Evolutionary conservation across 23 tunicate species (phyloP), one percentile per base, ranked within the genome.

Genomic region (Styela plicata): DNA sequence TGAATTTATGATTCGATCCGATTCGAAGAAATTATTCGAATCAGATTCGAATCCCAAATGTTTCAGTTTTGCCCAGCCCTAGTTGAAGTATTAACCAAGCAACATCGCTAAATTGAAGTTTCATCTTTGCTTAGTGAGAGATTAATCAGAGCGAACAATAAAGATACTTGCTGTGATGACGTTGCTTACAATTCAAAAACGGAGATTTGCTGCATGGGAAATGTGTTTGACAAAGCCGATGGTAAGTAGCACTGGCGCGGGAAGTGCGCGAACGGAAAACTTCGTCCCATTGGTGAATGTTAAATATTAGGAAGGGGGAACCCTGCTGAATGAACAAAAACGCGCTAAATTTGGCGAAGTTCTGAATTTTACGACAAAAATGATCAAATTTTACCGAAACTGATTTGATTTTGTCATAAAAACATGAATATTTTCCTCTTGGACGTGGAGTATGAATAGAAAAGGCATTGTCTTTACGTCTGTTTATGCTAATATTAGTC

Each of bases 161-260:
- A 73, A 0, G 87, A 85, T 36, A 13, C 22, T 5, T 90, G 96
- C 37, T 90, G 96, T 71, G 96, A 80, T 31, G 69, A 68, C 16
- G 29, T 23, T n/a, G 76, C 89, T 77, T 90, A 85, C 62, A 31
- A 61, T 0, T 7, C 71, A 2, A 52, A 69, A 29, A 74, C 86
- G 7, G 34, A 30, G 5, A 82, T 90, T 16, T 90, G 96, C 37
- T 90, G 96, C 74, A 84, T 81, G 69, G 89, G 89, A 70, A 26
- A 70, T 24, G 78, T 85, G 13, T 85, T 80, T 36, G 77, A 30
- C 0, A 37, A 66, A 66, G 26, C 29, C 13, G 62, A 34, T 22
- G 95, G 91, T 87, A 33, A 31, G 82, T n/a, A n/a, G 21, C 21
- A 79, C 0, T 17, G 64, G 64, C 64, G 18, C 19, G 20, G 64